Evolutionary conservation across 1,140 invertebrate genomes (phyloP).

Genomic region (Hylaeus volcanicus): DNA sequence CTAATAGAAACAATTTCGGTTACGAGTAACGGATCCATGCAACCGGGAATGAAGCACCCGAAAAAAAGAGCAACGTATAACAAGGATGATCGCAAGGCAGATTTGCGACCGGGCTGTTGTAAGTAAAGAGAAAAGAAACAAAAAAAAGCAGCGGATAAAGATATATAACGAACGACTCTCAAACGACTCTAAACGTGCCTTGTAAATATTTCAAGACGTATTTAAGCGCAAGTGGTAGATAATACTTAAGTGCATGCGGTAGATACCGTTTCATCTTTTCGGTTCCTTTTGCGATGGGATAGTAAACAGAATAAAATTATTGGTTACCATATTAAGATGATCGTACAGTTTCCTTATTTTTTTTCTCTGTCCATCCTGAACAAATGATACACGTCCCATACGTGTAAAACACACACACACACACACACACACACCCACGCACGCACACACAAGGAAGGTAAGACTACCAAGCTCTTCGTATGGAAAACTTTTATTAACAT

Average conservation of each 20-base stretch:
- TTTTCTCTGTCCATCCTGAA: background rate
- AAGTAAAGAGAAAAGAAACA: background rate
- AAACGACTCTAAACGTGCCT: too few species aligned
- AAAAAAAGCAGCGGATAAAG: background rate
- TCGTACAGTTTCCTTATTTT: background rate
- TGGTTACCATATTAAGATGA: background rate
- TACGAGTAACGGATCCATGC: background rate
- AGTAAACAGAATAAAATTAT: slow-evolving; percentile 18
- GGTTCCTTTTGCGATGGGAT: background rate
- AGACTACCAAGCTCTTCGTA: background rate
- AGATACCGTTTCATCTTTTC: background rate
- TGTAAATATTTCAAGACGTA: background rate
- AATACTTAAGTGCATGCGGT: slow-evolving; percentile 11
- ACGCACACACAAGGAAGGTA: too few species aligned
- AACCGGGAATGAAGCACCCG: background rate
- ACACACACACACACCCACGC: too few species aligned
- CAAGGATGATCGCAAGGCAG: background rate
- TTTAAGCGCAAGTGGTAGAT: background rate
- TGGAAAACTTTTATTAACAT: slow-evolving; percentile 59
- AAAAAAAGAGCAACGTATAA: background rate
- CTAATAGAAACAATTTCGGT: too few species aligned
- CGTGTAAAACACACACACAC: too few species aligned
- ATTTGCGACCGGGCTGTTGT: slow-evolving; percentile 12
- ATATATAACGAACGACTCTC: background rate
- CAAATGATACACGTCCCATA: background rate